phyloP scores from a whole-genome alignment of 64 coral and sea anemone species.

The Orbicella faveolata region DNA sequence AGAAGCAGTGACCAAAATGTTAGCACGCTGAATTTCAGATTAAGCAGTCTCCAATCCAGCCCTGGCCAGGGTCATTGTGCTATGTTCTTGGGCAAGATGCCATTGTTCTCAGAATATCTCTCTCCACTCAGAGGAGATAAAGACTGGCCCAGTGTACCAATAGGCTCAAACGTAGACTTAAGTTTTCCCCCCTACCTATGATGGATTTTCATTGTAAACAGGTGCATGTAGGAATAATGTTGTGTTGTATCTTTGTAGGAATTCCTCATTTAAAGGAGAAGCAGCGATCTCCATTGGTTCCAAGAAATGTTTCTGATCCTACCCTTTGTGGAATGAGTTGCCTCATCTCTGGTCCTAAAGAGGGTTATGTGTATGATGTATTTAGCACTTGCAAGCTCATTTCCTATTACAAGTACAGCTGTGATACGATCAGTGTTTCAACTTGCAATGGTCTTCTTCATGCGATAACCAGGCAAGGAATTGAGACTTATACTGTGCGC shows the following conservation, averaged over 20 bases:
- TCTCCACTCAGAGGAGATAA: too few species aligned
- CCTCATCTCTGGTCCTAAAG: conserved; percentile 85
- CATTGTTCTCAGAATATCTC: too few species aligned
- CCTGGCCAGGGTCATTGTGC: too few species aligned
- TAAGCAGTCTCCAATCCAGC: too few species aligned
- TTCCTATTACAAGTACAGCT: conserved; percentile 78
- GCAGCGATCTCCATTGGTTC: conserved; percentile 42
- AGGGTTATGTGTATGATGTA: conserved; percentile 80
- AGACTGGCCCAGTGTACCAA: too few species aligned
- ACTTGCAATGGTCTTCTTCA: conserved; percentile 65
- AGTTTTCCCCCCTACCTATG: too few species aligned
- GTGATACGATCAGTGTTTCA: conserved; percentile 74
- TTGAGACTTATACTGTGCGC: conserved; percentile 91
- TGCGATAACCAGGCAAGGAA: conserved; percentile 79
- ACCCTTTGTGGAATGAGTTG: conserved; percentile 77
- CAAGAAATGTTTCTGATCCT: conserved; percentile 18
- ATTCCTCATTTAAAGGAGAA: conserved; percentile 17
- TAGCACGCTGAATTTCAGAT: too few species aligned
- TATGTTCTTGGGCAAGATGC: too few species aligned
- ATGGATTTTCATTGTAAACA: too few species aligned
- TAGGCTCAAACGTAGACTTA: too few species aligned
- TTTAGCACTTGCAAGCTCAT: conserved; percentile 53
- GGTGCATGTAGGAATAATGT: too few species aligned
- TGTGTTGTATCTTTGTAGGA: background rate
- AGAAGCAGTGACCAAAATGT: too few species aligned